Evolutionary conservation across 92 coral and sea anemone species (phyloP), one percentile per base, ranked within the genome.

Genomic region (Epizoanthus fatuus): DNA sequence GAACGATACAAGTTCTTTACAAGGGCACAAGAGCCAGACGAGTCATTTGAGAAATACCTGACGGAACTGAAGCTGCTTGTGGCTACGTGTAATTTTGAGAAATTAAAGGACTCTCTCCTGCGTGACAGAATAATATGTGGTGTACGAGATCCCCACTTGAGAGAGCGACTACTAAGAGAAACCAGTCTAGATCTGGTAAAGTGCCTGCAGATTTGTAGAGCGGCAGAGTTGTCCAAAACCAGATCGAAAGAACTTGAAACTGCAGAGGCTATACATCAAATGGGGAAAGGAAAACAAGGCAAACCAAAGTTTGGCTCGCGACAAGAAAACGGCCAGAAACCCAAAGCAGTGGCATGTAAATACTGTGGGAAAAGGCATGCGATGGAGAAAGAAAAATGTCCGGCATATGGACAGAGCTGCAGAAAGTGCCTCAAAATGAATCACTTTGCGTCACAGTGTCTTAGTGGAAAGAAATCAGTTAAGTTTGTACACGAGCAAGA

Each of bases 221-320:
- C 90, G 22, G 57, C 89, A 71, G 93, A 90, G 55, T 78, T 85
- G 44, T 85, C 86, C 13, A 90, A 72, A 85, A 78, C 40, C 35
- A 37, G 83, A 42, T 69, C 42, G 69, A 89, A 89, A 58, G 32
- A 85, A 19, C 79, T 83, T 22, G 74, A 81, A 52, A 75, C 54
- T 69, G 42, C 82, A 22, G 92, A 88, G 63, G 39, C 66, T 63
- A 63, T 29, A 64, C 42, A 64, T 64, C 69, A 64, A 11, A 25
- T 29, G 0, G 44, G 69, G 29, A 64, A 29, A 64, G 42, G 69
- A 64, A 64, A 64, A 32, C 69, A 3, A 10, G 45, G 69, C 44
- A 64, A 25, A 64, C 2, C 45, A 3, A 64, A 64, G 69, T 64
- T 29, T 64, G 69, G 69, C 44, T 6, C 44, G 15, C 44, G 69